These are phyloP conservation scores for Neoarius graeffei DNA, from an alignment of 2,113 vertebrate species.

Conservation along the genomic window DNA sequence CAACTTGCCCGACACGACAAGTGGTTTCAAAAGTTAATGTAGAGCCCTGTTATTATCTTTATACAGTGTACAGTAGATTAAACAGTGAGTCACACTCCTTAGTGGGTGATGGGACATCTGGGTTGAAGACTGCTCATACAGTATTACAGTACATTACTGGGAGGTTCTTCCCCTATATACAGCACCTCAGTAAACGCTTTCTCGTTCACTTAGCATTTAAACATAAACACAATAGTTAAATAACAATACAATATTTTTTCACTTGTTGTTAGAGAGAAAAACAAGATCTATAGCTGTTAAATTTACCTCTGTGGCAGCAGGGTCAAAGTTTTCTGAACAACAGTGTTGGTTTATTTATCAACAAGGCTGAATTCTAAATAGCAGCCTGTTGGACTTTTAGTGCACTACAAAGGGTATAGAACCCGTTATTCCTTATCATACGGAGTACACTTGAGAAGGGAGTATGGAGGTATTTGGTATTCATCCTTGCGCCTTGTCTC, in stretches of 20 bases:
- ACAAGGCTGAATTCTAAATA: background rate
- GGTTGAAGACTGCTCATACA: background rate
- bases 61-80: background rate
- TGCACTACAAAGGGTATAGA: background rate
- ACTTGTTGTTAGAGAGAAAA: background rate
- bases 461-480: background rate
- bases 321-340: constrained; percentile 4
- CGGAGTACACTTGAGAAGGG: background rate
- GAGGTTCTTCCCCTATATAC: background rate
- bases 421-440: background rate
- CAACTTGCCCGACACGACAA: no score
- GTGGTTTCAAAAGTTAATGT: background rate
- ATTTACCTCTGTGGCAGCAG: background rate
- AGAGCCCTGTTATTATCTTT: background rate
- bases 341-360: background rate
- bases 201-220: background rate
- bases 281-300: background rate
- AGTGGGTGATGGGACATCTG: background rate
- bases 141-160: no score
- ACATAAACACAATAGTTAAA: background rate
- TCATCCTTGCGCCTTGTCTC: background rate
- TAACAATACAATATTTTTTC: background rate
- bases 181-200: background rate
- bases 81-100: background rate
- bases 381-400: background rate